A percentile compares a stretch with the other conserved stretches of the same genome.
These are phyloP conservation scores for Glaucidium brasilianum DNA, from an alignment of 2,113 vertebrate genomes.

Conservation along the genomic window DNA sequence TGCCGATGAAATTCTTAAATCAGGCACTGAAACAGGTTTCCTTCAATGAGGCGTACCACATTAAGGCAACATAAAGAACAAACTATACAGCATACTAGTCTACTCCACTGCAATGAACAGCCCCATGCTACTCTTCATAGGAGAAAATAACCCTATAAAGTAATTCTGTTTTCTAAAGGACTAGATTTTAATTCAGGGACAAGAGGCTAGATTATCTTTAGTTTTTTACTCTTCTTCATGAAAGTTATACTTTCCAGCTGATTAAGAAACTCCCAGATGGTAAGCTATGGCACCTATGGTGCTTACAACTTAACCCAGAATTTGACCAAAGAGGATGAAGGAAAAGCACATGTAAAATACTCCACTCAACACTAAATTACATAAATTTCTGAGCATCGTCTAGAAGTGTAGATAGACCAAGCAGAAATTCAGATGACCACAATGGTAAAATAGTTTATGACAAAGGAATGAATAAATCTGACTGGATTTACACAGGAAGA, in stretches of 20 bases:
- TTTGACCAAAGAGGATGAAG: neutral
- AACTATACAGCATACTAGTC: neutral
- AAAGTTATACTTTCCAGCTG: neutral
- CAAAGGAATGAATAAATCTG: neutral
- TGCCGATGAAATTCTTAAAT: neutral
- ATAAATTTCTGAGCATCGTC: neutral
- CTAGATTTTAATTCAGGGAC: neutral
- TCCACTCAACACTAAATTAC: neutral
- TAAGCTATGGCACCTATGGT: neutral
- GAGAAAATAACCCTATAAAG: neutral
- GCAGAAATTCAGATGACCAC: neutral
- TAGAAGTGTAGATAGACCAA: neutral
- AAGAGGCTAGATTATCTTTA: neutral
- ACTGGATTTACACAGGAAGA: neutral
- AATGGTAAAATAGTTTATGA: neutral
- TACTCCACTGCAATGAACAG: neutral
- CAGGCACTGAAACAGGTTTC: neutral
- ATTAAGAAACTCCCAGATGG: neutral
- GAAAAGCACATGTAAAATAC: neutral
- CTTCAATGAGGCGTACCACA: neutral
- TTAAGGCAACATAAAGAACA: neutral
- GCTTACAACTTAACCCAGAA: neutral
- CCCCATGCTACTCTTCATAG: accelerated
- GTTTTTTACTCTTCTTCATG: neutral
- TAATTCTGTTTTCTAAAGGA: neutral